Base-by-base conservation (phyloP, 2,888 invertebrate genomes). In the Acanthopleura granulata region DNA sequence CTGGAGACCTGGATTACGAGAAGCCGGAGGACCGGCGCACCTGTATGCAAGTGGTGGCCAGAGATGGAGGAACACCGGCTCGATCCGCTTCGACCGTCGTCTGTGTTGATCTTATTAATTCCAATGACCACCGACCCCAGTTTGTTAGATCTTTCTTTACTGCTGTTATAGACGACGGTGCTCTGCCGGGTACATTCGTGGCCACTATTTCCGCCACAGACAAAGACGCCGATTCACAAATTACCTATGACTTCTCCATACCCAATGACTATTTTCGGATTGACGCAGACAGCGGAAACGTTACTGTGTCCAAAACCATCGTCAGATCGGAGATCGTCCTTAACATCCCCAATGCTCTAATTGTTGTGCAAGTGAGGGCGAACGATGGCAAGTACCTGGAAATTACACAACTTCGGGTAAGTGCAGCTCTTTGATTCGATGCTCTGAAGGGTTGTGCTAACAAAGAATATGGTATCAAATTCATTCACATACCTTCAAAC, bases 1-100 rank as follows among this genome's bases (percentile, higher is more conserved):
- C 50, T 30, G 16, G 49, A 66, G 16, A 16, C 66, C 29, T 66
- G 22, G 66, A 66, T 66, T 66, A 66, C 66, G 66, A 66, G 29
- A 27, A 66, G 16, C 22, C 66, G 1, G 25, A 66, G 18, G 66
- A 27, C 14, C 15, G 29, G 16, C 18, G 16, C 15, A 66, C 25
- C 29, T 66, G 66, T 66, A 16, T 66, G 22, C 25, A 66, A 66
- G 66, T 66, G 22, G 16, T 27, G 25, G 66, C 66, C 22, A 27
- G 4, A 66, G 66, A 66, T 25, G 25, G 25, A 66, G 66, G 66
- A 27, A 22, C 25, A 6, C 66, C 66, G 16, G 29, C 66, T 6
- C 22, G 66, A 16, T 27, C 66, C 22, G 22, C 66, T 6, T 27
- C 66, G 3, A 27, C 66, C 16, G 66, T 66, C 29, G 66, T 66